Percentiles rank a stretch among this genome's conserved stretches.
phyloP scores from a whole-genome alignment of 2,113 vertebrate species.

The Bagarius yarrelli region DNA sequence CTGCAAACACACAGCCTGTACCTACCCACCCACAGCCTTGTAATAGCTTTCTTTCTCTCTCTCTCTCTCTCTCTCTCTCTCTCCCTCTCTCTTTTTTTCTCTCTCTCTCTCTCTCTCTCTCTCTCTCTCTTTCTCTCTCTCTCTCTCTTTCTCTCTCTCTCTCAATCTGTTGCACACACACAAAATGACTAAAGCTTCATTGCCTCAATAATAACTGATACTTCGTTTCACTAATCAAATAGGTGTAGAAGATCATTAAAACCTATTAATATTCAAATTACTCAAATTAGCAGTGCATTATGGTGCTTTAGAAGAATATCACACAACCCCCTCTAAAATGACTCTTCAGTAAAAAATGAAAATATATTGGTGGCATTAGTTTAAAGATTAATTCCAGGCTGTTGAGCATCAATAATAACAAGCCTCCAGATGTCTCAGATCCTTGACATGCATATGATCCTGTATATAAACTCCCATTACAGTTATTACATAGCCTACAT shows the following conservation, averaged over 20 bases:
- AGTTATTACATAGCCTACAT: no score
- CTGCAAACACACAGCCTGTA: slow-evolving; percentile 48
- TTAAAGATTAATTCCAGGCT: neutral
- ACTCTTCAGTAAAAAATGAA: neutral
- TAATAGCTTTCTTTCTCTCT: slow-evolving; percentile 49
- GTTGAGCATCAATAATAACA: neutral
- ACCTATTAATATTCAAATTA: neutral
- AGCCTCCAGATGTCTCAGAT: neutral
- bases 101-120: slow-evolving; percentile 42
- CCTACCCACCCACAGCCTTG: slow-evolving; percentile 59
- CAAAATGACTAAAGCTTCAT: slow-evolving; percentile 20
- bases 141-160: slow-evolving; percentile 18
- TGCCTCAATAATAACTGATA: neutral
- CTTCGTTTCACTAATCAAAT: slow-evolving; percentile 14
- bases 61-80: slow-evolving; percentile 40
- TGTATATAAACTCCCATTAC: no score
- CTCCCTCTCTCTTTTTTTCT: slow-evolving; percentile 31
- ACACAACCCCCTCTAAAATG: neutral
- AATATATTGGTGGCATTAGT: neutral
- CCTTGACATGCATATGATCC: neutral
- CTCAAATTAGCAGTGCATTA: neutral
- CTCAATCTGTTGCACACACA: neutral
- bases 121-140: slow-evolving; percentile 35
- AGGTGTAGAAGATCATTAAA: neutral
- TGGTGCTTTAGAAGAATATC: neutral